Conservation (phyloP, 1,140 invertebrate genomes). For the Meloidogyne floridensis region DNA sequence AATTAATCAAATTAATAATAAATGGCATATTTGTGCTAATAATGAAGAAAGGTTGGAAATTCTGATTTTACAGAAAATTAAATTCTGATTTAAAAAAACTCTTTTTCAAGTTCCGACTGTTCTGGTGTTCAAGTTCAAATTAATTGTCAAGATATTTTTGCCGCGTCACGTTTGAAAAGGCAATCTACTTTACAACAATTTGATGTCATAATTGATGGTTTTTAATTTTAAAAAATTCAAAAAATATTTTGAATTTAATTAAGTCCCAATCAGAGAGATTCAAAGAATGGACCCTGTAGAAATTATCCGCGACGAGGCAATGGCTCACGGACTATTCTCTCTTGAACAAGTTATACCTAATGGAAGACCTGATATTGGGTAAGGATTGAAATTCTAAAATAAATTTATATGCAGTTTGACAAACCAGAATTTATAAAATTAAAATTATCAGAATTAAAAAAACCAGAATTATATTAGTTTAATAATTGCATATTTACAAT, state of each 20-base stretch:
- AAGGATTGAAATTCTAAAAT: neutral
- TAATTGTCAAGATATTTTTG: conserved; percentile 24
- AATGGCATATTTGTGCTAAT: conserved; percentile 57
- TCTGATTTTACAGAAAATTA: neutral
- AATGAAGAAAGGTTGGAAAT: neutral
- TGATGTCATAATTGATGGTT: conserved; percentile 24
- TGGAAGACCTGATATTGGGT: conserved; percentile 86
- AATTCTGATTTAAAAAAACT: neutral
- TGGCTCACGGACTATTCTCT: conserved; percentile 55
- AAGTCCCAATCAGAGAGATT: conserved; percentile 12
- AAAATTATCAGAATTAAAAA: too few species aligned
- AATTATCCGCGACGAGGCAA: conserved; percentile 59
- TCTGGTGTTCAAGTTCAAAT: conserved; percentile 31
- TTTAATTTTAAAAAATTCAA: neutral
- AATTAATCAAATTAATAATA: conserved; percentile 53
- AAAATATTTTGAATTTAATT: neutral
- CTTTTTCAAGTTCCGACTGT: conserved; percentile 20
- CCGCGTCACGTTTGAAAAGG: conserved; percentile 5
- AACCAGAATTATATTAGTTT: too few species aligned
- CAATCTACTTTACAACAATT: conserved; percentile 21
- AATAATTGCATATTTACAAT: too few species aligned
- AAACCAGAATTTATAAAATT: neutral
- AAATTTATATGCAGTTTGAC: too few species aligned
- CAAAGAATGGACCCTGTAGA: conserved; percentile 45
- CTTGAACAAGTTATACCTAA: conserved; percentile 75